These are phyloP conservation scores for Streptopelia turtur DNA, from an alignment of 2,797 vertebrate species.

Conservation along the genomic window DNA sequence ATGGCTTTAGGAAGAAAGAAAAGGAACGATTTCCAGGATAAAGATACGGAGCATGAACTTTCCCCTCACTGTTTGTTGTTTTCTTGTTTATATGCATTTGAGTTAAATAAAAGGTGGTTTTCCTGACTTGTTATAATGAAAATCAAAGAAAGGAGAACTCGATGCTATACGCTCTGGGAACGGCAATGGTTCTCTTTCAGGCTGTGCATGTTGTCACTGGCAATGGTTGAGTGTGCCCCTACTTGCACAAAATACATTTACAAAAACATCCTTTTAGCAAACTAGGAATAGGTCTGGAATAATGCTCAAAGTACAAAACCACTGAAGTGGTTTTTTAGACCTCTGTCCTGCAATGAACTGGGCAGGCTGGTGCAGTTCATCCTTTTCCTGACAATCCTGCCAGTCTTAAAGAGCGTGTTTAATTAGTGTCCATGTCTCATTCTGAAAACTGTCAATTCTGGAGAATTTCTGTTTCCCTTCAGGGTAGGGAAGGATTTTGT, in stretches of 20 bases:
- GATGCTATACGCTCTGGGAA: neutral
- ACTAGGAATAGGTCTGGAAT: neutral
- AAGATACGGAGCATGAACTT: neutral
- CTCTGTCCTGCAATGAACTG: neutral
- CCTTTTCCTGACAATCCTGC: neutral
- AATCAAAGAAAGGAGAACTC: neutral
- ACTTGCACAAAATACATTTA: neutral
- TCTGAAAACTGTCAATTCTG: neutral
- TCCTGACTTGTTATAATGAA: neutral
- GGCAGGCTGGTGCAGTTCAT: neutral
- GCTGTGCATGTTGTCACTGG: neutral
- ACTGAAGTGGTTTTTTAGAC: neutral
- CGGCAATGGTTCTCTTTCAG: neutral
- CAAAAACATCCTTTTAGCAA: neutral
- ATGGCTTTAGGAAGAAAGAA: neutral
- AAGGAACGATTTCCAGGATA: neutral
- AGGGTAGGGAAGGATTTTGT: neutral
- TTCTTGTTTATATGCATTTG: neutral
- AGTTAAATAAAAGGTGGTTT: neutral
- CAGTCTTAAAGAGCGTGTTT: neutral
- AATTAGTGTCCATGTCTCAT: neutral
- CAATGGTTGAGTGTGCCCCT: neutral
- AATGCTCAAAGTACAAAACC: neutral
- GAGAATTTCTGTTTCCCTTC: neutral
- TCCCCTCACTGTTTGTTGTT: neutral